phyloP scores from a whole-genome alignment of 2,888 invertebrate species.

The Lampropteryx suffumata region DNA sequence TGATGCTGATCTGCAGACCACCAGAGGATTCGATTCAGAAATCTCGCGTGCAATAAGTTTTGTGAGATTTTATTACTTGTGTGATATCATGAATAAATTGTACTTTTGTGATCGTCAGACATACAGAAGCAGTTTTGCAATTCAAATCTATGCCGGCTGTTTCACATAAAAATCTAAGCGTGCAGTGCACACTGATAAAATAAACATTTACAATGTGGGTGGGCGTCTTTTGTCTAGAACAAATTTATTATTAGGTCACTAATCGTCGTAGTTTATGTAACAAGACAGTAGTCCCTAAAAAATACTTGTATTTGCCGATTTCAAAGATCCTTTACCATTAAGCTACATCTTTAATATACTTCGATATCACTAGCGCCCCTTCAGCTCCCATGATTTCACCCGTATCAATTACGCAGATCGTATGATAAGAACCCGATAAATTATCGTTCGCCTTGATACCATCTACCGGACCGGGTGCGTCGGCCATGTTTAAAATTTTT shows the following conservation, averaged over 20 bases:
- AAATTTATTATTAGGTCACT: too few relatives aligned
- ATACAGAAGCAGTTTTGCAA: conserved; percentile 9
- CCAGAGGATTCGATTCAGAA: conserved; percentile 36
- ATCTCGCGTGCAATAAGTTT: conserved; percentile 27
- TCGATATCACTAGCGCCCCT: conserved; percentile 47
- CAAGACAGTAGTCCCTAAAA: too few relatives aligned
- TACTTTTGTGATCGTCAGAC: conserved; percentile 18
- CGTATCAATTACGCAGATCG: conserved; percentile 77
- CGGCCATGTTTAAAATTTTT: conserved; percentile 53
- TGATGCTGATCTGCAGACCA: conserved; percentile 42
- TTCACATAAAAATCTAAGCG: conserved; percentile 4
- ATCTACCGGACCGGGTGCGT: conserved; percentile 52
- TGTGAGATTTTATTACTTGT: conserved; percentile 27
- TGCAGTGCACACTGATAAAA: not conserved
- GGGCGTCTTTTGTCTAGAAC: too few relatives aligned
- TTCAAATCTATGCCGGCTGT: not conserved
- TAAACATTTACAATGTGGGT: too few relatives aligned
- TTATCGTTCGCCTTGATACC: conserved; percentile 59
- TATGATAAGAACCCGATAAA: conserved; percentile 68
- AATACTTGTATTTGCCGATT: not conserved
- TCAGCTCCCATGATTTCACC: conserved; percentile 54
- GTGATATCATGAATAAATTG: conserved; percentile 30
- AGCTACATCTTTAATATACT: conserved; percentile 40
- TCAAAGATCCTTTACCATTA: conserved; percentile 28
- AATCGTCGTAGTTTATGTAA: too few relatives aligned